Base-by-base conservation (phyloP, 2,888 invertebrate species). In the Sinotaia quadrata region DNA sequence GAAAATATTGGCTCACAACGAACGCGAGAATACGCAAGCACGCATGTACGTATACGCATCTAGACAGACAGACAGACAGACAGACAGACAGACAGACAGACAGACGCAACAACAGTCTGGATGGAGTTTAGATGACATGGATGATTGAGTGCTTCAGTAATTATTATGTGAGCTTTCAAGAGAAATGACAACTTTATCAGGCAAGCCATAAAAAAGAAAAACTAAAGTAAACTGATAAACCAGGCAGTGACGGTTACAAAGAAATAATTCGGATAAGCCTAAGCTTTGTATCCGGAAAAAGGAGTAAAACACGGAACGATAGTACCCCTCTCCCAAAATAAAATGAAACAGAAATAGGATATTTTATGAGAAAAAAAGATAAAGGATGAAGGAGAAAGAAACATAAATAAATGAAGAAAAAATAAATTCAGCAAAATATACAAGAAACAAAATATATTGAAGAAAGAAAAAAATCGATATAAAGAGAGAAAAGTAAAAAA, bases 31-130 rank as follows among this genome's bases (percentile, higher is more conserved):
- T 5, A 52, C 21, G 31, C 15, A 52, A 10, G 31, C 21, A 52
- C 15, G 31, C 7, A 52, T 15, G 31, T 7, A 52, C 21, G 31
- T 5, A 52, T 31, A 52, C 15, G 31, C 21, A 52, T 4, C n/a
- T 31, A 52, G 24, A 52, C 52, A 52, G 24, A 52, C 52, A 52
- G 24, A 52, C 52, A 52, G 24, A 52, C 52, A 52, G 24, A 52
- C 21, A 52, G 5, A 52, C 21, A 52, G 24, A 52, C 52, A 52
- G 24, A 52, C 21, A 52, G 24, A 52, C n/a, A 52, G 24, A 52
- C 52, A 49, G 49, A 49, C 8, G 12, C 41, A 15, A 12, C 10
- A 5, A 15, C 49, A 4, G 8, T n/a, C n/a, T n/a, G n/a, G n/a
- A n/a, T n/a, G n/a, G n/a, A n/a, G n/a, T n/a, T n/a, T n/a, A n/a